phyloP scores from a whole-genome alignment of 1,140 invertebrate species.

The Coelopa frigida region DNA sequence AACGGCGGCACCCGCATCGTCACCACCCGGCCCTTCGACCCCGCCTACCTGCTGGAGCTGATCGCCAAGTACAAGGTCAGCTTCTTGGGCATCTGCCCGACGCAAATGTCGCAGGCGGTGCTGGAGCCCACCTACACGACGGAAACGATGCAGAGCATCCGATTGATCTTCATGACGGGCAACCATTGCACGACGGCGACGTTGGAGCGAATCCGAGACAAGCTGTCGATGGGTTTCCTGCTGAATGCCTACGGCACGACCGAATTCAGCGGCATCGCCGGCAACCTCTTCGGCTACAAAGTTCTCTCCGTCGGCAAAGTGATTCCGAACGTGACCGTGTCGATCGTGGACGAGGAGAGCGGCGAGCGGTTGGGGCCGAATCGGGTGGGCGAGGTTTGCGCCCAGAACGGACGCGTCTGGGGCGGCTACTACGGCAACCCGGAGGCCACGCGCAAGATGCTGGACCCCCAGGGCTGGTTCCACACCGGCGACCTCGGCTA shows the following conservation, averaged over 20 bases:
- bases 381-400: constrained; percentile 40
- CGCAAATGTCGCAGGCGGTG: constrained; percentile 22
- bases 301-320: constrained; percentile 29
- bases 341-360: constrained; percentile 40
- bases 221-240: constrained; percentile 25
- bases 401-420: constrained; percentile 31
- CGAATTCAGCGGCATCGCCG: constrained; percentile 29
- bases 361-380: constrained; percentile 26
- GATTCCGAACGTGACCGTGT: constrained; percentile 26
- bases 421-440: constrained; percentile 46
- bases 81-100: constrained; percentile 23
- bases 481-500: constrained; percentile 66
- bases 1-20: constrained; percentile 31
- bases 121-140: constrained; percentile 25
- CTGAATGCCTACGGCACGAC: constrained; percentile 28
- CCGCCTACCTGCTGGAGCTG: constrained; percentile 32
- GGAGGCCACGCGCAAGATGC: constrained; percentile 50
- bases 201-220: constrained; percentile 24
- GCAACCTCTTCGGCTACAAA: constrained; percentile 27
- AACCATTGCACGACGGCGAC: constrained; percentile 26
- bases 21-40: constrained; percentile 28
- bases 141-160: constrained; percentile 20
- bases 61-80: constrained; percentile 36
- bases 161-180: constrained; percentile 25
- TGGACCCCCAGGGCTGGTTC: constrained; percentile 59